Base-by-base conservation (phyloP, 2,113 vertebrate species). In the Ovibos moschatus region DNA sequence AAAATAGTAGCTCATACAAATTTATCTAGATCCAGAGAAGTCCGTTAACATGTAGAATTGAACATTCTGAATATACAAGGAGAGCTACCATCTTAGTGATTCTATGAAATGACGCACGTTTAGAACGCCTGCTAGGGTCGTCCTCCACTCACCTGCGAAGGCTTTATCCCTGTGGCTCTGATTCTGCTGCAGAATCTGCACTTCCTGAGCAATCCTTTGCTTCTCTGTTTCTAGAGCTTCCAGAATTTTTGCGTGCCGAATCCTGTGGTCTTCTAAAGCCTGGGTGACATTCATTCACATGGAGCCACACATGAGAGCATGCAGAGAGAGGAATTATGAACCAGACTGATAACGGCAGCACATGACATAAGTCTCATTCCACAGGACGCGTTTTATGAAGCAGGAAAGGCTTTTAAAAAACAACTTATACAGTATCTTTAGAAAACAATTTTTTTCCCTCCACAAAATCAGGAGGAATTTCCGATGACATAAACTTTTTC, bases 171-270 rank as follows among this genome's bases (percentile, higher is more conserved):
- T 98, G 45, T 60, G 97, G 84, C 50, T 97, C 79, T 67, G 98
- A 40, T 98, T 99, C 97, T 98, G 99, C 98, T 99, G 99, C 74
- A 99, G 99, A 43, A 95, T 98, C 5, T 99, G 97, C 50, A 99
- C 99, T 98, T 99, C 99, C 98, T 98, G 98, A 79, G 99, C 98
- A 86, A 99, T 99, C 98, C 99, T 99, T 96, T 96, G 99, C 94
- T 99, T 99, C 98, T 99, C 99, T 0, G 97, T 98, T 98, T 99
- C 99, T 97, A 99, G 98, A 76, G 99, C 99, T 85, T 99, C 99
- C 64, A 99, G 99, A 97, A 99, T 99, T 98, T 98, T 99, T 25
- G 99, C 99, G 82, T 99, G 99, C 89, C 74, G 99, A 91, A 99
- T 97, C n/a, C 98, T 98, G 57, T 99, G 99, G 96, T 99, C 99